Base-by-base conservation (phyloP, 2,113 vertebrate species). In the Otis tarda region DNA sequence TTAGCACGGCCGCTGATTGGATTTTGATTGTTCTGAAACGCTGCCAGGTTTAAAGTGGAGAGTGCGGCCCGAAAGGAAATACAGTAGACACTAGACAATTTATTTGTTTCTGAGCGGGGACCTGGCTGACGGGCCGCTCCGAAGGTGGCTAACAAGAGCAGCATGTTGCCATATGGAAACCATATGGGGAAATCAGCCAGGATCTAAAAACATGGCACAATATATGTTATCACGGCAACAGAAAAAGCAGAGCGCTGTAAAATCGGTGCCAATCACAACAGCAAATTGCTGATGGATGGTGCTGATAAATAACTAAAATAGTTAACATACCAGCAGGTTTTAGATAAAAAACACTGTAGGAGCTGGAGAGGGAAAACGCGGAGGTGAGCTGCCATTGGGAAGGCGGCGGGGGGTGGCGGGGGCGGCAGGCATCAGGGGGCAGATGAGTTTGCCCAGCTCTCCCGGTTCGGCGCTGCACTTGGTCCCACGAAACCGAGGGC, bases 121-220 rank as follows among this genome's bases (percentile, higher is more conserved):
- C 95, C 91, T 94, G 96, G 96, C 95, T 97, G 96, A 97, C 85
- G 74, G 96, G 93, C 83, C 6, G 80, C 95, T 90, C 95, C 78
- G 69, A 97, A 97, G 95, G 97, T 96, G 97, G 95, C 97, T 98
- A 97, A 97, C 91, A 73, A 97, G 95, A 98, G 95, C 97, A 97
- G 89, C 90, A 95, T 97, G 97, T 93, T 97, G 90, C 96, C 97
- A 97, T 95, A 96, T 98, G 97, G 96, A 94, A 97, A 92, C 61
- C 97, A 97, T 95, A 97, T 97, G 97, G 92, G 1, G 82, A 89
- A 91, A 71, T 13, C 4, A 18, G 86, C 73, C n/a, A 20, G 71
- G 70, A 74, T 77, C 83, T 7, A 20, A 49, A 83, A 93, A 91
- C 86, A 67, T 5, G 59, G 94, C 79, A 41, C 57, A 45, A 22